phyloP scores from a whole-genome alignment of 1,140 invertebrate genomes.

The Zaprionus capensis region DNA sequence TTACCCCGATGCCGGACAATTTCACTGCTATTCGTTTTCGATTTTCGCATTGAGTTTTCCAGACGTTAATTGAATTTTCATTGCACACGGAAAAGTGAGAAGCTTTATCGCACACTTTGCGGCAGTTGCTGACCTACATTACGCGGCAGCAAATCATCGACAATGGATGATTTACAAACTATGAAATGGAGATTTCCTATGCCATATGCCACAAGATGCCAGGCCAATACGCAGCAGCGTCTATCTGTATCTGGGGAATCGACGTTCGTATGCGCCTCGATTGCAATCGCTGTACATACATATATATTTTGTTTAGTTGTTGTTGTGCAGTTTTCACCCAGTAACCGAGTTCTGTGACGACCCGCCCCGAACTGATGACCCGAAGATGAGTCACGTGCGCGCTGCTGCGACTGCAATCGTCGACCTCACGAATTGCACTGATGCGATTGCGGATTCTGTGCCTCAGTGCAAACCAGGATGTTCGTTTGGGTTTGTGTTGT shows the following conservation, averaged over 20 bases:
- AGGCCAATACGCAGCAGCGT: not conserved
- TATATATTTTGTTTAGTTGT: conserved; percentile 15
- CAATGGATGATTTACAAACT: conserved; percentile 59
- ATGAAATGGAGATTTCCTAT: conserved; percentile 27
- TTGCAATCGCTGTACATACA: conserved; percentile 24
- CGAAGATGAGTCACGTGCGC: conserved; percentile 38
- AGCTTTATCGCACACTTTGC: conserved; percentile 45
- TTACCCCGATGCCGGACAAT: conserved; percentile 50
- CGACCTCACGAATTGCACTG: conserved; percentile 69
- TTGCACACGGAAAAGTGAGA: conserved; percentile 29
- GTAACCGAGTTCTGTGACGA: conserved; percentile 72
- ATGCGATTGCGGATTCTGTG: conserved; percentile 67
- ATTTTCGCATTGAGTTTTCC: conserved; percentile 56
- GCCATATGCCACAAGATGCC: conserved; percentile 16
- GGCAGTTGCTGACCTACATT: conserved; percentile 70
- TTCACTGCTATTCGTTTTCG: conserved; percentile 38
- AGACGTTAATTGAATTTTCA: conserved; percentile 46
- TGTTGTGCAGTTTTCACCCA: conserved; percentile 70
- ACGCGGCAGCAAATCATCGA: conserved; percentile 39
- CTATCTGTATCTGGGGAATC: conserved; percentile 26
- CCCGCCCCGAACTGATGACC: conserved; percentile 54
- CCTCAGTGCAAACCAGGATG: conserved; percentile 49
- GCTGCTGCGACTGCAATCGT: conserved; percentile 56
- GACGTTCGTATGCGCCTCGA: conserved; percentile 45
- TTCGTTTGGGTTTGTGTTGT: conserved; percentile 44